Evolutionary conservation across 2,888 invertebrate genomes (phyloP), one percentile per base, ranked within the genome.

Genomic region (Quadroppia sp.): DNA sequence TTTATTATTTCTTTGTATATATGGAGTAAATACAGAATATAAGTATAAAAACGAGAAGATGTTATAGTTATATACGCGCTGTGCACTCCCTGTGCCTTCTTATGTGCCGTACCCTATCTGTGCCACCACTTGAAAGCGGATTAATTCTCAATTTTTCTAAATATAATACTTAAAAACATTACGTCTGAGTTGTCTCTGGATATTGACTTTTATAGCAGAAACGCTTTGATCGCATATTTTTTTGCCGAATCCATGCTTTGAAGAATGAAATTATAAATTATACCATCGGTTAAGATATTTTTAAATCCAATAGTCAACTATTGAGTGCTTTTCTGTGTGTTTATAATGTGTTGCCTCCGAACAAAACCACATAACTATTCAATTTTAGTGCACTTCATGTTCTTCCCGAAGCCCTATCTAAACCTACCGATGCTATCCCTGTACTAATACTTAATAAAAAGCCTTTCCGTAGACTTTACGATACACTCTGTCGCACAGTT

Each of bases 131-230:
- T 64, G 36, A 64, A 64, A 64, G 32, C 32, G 64, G 64, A 64
- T 64, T 64, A 64, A 64, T 64, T 64, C 64, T 64, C 64, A 64
- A 64, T 64, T 36, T 36, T 64, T 64, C 36, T 36, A 59, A 23
- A 59, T 59, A 25, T 59, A 59, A 59, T 30, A 59, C 56, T 59
- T 59, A 59, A 59, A 59, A 59, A 36, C 45, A 23, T 56, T 23
- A 15, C 56, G 32, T 20, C 36, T 32, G 30, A 36, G 36, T 64
- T 36, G 36, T 36, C 36, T 9, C 20, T 30, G 4, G 28, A 25
- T 64, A 20, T n/a, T 64, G 9, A 30, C 32, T 30, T 53, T 53
- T 7, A 45, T 23, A 1, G 1, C 2, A 40, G 30, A 64, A 64
- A 64, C 20, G 64, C 64, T 64, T 64, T 64, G 64, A 64, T 64